phyloP scores from a whole-genome alignment of 1,140 invertebrate genomes.

The Drosophila littoralis region DNA sequence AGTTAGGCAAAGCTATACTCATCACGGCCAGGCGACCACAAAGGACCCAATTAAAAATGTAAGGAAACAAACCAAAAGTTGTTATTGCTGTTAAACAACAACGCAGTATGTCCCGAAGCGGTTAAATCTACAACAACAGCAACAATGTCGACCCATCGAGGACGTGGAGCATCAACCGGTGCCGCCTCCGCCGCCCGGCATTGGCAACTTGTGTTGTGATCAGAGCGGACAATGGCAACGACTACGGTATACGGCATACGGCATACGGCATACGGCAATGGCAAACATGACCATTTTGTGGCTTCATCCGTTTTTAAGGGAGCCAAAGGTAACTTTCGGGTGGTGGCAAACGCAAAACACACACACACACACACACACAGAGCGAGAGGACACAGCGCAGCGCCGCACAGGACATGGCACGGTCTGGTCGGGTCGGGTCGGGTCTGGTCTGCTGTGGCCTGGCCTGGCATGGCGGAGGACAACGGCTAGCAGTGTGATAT shows the following conservation, averaged over 20 bases:
- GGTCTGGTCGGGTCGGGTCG: background rate
- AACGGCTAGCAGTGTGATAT: slow-evolving; percentile 75
- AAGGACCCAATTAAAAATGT: slow-evolving; percentile 84
- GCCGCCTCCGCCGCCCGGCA: slow-evolving; percentile 29
- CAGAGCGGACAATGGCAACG: slow-evolving; percentile 47
- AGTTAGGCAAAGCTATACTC: slow-evolving; percentile 80
- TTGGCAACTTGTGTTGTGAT: slow-evolving; percentile 30
- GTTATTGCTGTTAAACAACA: slow-evolving; percentile 82
- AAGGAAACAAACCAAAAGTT: slow-evolving; percentile 83
- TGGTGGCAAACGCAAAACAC: slow-evolving; percentile 68
- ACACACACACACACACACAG: slow-evolving; percentile 77
- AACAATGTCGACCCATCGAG: slow-evolving; percentile 54
- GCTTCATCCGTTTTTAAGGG: slow-evolving; percentile 50
- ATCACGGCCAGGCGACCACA: slow-evolving; percentile 74
- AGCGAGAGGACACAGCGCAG: slow-evolving; percentile 58
- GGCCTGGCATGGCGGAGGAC: slow-evolving; percentile 39
- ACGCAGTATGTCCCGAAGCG: slow-evolving; percentile 81
- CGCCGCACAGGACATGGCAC: slow-evolving; percentile 34
- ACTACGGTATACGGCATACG: slow-evolving; percentile 7
- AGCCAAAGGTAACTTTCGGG: slow-evolving; percentile 65
- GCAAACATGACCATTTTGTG: slow-evolving; percentile 78
- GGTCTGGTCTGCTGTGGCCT: slow-evolving; percentile 3
- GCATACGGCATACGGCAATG: slow-evolving; percentile 38
- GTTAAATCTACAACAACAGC: slow-evolving; percentile 76
- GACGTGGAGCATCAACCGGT: slow-evolving; percentile 22